These are phyloP conservation scores for Bothrops jararaca DNA, from an alignment of 2,113 vertebrate species.

Conservation along the genomic window DNA sequence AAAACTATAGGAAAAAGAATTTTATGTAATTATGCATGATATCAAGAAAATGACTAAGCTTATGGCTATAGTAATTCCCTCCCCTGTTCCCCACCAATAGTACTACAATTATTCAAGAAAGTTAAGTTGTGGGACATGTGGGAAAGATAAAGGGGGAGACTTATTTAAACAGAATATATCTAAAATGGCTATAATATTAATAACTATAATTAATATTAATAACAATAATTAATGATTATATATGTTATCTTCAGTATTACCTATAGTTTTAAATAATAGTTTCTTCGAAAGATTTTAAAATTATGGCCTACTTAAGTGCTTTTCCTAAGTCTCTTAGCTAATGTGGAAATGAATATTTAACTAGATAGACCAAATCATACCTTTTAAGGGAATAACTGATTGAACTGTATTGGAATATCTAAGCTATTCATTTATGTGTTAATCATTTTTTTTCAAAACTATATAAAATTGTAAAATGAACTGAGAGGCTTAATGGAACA, in stretches of 20 bases:
- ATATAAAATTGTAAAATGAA: not conserved
- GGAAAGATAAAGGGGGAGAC: not conserved
- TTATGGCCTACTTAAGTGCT: not conserved
- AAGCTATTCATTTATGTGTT: not conserved
- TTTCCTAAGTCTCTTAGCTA: not conserved
- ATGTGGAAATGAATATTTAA: not conserved
- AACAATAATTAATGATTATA: not conserved
- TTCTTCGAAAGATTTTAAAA: not conserved
- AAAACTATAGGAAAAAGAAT: not conserved
- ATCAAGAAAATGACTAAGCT: not conserved
- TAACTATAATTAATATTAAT: no score
- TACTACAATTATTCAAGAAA: not conserved
- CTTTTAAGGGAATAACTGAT: not conserved
- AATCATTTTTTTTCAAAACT: not conserved
- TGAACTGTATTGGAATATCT: not conserved
- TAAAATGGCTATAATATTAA: not conserved
- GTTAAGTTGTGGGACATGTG: not conserved
- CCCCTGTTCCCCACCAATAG: not conserved
- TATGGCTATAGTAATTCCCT: not conserved
- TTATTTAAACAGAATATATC: not conserved
- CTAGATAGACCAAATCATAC: not conserved
- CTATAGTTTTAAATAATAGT: not conserved
- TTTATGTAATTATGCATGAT: not conserved
- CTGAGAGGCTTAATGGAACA: not conserved
- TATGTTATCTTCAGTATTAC: not conserved